These are phyloP conservation scores for Poeciliopsis turneri DNA, from an alignment of 2,797 vertebrate genomes.

Conservation along the genomic window DNA sequence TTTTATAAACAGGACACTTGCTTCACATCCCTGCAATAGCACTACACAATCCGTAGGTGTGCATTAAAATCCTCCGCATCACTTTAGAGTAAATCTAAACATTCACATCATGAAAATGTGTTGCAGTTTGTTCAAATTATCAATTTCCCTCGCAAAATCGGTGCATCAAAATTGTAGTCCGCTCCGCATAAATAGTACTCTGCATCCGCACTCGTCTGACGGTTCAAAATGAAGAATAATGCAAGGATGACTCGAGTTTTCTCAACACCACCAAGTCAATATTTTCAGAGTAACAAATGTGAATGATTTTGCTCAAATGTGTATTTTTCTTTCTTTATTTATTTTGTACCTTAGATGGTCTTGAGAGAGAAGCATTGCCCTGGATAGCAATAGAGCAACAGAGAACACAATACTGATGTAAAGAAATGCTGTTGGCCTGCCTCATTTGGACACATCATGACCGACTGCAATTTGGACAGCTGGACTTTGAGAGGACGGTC, in stretches of 20 bases:
- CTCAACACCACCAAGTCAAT: neutral
- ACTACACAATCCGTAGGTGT: neutral
- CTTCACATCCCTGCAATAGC: neutral
- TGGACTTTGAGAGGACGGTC: constrained; percentile 49
- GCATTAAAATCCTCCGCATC: neutral
- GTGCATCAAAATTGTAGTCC: neutral
- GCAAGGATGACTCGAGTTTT: neutral
- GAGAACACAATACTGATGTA: constrained; percentile 32
- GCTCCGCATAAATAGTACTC: neutral
- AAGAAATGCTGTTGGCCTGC: constrained; percentile 38
- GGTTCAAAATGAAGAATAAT: neutral
- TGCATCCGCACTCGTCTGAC: neutral
- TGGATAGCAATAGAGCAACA: neutral
- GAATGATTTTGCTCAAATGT: neutral
- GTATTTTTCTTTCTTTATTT: neutral
- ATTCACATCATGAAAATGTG: neutral
- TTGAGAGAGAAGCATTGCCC: neutral
- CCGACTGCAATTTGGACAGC: constrained; percentile 54
- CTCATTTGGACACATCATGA: constrained; percentile 56
- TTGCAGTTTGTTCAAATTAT: neutral
- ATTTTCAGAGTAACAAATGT: neutral
- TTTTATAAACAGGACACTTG: neutral
- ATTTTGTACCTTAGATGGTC: neutral
- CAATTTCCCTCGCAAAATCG: neutral
- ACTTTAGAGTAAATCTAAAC: neutral